Evolutionary conservation across 2,888 invertebrate species (phyloP).

Genomic region (Andrena bicolor): DNA sequence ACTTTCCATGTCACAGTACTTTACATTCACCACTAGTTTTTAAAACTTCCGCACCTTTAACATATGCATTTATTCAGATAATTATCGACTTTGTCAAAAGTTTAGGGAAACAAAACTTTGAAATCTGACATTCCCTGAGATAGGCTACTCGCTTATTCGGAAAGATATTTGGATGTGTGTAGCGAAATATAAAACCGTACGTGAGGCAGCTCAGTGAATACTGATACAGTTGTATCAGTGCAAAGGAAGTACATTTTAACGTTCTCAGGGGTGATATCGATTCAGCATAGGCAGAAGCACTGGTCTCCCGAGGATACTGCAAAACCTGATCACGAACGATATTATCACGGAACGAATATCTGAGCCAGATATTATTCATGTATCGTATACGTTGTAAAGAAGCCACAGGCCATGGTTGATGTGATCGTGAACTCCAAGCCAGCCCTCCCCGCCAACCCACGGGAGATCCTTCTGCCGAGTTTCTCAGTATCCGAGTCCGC

Average conservation of each 20-base stretch:
- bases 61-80: not conserved
- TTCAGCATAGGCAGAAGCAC: conserved; percentile 59
- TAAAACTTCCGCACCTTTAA: no score
- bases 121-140: conserved; percentile 12
- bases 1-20: no score
- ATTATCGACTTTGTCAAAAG: conserved; percentile 16
- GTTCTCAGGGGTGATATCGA: conserved; percentile 67
- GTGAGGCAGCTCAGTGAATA: conserved; percentile 20
- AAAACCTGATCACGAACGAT: conserved; percentile 73
- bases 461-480: conserved; percentile 73
- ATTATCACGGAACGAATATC: conserved; percentile 68
- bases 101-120: not conserved
- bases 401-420: conserved; percentile 64
- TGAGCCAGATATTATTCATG: conserved; percentile 70
- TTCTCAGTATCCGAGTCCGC: conserved; percentile 74
- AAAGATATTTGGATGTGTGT: not conserved
- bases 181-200: conserved; percentile 18
- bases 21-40: no score
- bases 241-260: conserved; percentile 65
- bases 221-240: conserved; percentile 53
- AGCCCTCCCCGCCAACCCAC: conserved; percentile 79
- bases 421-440: conserved; percentile 74
- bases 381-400: conserved; percentile 65
- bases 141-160: not conserved
- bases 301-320: conserved; percentile 61